Evolutionary conservation across 2,888 invertebrate species (phyloP).

Genomic region (Odontomyia ornata): DNA sequence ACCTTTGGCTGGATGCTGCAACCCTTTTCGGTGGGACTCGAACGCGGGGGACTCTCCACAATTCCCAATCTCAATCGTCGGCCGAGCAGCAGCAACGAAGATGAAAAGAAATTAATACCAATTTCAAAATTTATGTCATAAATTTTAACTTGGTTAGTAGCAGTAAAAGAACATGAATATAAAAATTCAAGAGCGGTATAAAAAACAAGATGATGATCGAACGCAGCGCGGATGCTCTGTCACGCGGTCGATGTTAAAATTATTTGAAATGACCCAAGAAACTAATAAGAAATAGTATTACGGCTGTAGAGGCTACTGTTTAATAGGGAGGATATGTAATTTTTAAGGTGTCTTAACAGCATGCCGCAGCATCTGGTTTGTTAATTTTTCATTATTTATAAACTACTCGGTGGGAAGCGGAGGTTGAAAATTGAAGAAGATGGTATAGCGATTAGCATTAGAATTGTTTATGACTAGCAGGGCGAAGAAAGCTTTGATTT

Average conservation of each 20-base stretch:
- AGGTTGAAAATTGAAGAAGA: too few species aligned
- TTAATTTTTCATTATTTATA: constrained; percentile 29
- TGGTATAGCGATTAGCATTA: too few species aligned
- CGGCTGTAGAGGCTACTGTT: constrained; percentile 44
- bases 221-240: not conserved
- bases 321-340: constrained; percentile 37
- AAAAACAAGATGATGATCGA: not conserved
- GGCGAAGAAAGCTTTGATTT: too few species aligned
- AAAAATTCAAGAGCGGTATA: not conserved
- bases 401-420: not conserved
- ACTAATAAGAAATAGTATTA: constrained; percentile 43
- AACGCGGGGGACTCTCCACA: not conserved
- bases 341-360: constrained; percentile 39
- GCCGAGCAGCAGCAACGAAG: constrained; percentile 13
- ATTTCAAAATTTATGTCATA: constrained; percentile 50
- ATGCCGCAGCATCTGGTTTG: constrained; percentile 32
- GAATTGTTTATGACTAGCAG: not conserved
- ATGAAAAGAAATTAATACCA: constrained; percentile 47
- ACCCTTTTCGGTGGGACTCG: not conserved
- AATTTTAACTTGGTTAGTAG: constrained; percentile 46
- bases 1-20: not conserved
- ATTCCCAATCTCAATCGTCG: not conserved
- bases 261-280: constrained; percentile 22
- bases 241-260: constrained; percentile 4
- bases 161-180: constrained; percentile 25